Percentiles rank a stretch among this genome's conserved stretches.
Evolutionary conservation across 2,888 invertebrate species (phyloP).

Genomic region (Athrips mouffetella): DNA sequence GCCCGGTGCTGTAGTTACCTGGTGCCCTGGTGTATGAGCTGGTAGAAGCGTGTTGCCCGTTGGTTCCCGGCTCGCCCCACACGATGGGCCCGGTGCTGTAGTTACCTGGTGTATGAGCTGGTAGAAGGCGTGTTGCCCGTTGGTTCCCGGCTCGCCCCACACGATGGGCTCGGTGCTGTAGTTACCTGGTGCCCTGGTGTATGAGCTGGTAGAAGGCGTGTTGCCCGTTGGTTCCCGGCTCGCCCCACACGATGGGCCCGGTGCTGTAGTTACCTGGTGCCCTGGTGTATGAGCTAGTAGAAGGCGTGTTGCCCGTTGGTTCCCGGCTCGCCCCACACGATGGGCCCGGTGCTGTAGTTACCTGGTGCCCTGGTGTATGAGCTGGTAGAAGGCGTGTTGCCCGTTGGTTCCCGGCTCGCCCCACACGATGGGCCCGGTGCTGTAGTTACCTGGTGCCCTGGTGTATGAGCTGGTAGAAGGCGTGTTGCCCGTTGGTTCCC

Average conservation of each 20-base stretch:
- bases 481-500: too few species aligned
- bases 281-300: slow-evolving; percentile 99
- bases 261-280: slow-evolving; percentile 79
- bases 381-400: slow-evolving; percentile 99
- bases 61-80: slow-evolving; percentile 99
- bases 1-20: too few species aligned
- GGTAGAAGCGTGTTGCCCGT: slow-evolving; percentile 99
- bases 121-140: slow-evolving; percentile 99
- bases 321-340: slow-evolving; percentile 98
- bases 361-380: slow-evolving; percentile 93
- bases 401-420: slow-evolving; percentile 98
- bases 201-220: slow-evolving; percentile 99
- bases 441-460: too few species aligned
- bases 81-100: slow-evolving; percentile 83
- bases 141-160: slow-evolving; percentile 99
- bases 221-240: slow-evolving; percentile 99
- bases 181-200: slow-evolving; percentile 88
- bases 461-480: too few species aligned
- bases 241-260: slow-evolving; percentile 96
- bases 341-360: slow-evolving; percentile 84
- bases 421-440: too few species aligned
- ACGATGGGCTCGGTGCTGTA: slow-evolving; percentile 88
- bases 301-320: slow-evolving; percentile 99
- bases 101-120: slow-evolving; percentile 97
- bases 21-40: slow-evolving; percentile 95